Base-by-base conservation (phyloP, 2,888 invertebrate species). In the Trissolcus brochymenae region DNA sequence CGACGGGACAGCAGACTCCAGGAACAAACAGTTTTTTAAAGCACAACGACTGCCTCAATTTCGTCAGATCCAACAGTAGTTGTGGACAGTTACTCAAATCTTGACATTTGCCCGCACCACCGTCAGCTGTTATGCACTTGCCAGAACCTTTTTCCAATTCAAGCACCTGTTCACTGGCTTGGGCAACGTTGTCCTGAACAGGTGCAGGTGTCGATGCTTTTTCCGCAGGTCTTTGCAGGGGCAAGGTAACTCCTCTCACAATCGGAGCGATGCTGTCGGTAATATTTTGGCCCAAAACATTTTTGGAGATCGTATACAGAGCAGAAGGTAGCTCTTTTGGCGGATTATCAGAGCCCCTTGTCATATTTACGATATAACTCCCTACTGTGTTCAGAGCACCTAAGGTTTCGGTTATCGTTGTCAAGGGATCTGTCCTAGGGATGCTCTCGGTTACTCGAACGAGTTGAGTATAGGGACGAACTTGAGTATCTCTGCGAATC, bases 11-110 rank as follows among this genome's bases (percentile, higher is more conserved):
- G 86, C 97, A 97, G 1, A 97, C 97, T 1, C 97, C 97, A 0
- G 97, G 97, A 1, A 96, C 95, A 84, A 97, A 96, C 1, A 97
- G 91, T 78, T 95, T 95, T 90, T 97, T 96, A 86, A 97, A 97
- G 85, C 97, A 97, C 9, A 97, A 90, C 0, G 96, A 96, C 84
- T 96, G 95, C 35, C 97, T 90, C 16, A 97, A 90, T 86, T 94
- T 94, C 13, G 94, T 93, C 60, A 97, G 90, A 88, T 97, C 95
- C 19, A 97, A 89, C 0, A 96, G 90, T 25, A 97, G 89, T 81
- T 96, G 95, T 0, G 97, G 96, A 84, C 97, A 97, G 84, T 95
- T 95, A 83, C 96, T 95, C 16, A 97, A 90, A 86, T 97, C 97
- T 85, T 96, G 94, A 84, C 97, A 97, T 78, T 93, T 92, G 35